Percentiles rank a stretch among this genome's conserved stretches.
Evolutionary conservation across 2,797 vertebrate species (phyloP).

Genomic region (Chiroxiphia lanceolata): DNA sequence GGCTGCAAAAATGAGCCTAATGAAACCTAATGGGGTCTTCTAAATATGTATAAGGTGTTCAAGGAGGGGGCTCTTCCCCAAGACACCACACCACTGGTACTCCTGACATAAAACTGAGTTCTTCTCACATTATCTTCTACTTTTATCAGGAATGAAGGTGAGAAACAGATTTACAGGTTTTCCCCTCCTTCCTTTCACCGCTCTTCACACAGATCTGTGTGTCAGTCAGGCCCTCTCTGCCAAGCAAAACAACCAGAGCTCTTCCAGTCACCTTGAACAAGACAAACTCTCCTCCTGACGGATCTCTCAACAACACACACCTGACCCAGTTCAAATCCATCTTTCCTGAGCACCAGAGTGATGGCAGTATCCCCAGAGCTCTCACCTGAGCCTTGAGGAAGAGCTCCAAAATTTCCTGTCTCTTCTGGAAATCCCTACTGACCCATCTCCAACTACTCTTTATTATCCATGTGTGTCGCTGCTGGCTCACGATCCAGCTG

Average conservation of each 20-base stretch:
- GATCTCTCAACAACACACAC: neutral
- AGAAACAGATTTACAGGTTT: neutral
- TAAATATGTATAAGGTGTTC: neutral
- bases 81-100: rapidly evolving
- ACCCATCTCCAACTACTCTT: no score
- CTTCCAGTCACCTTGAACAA: neutral
- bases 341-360: neutral
- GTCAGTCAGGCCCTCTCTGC: neutral
- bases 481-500: neutral
- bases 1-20: neutral
- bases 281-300: neutral
- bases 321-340: neutral
- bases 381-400: neutral
- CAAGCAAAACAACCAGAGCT: neutral
- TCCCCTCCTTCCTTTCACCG: neutral
- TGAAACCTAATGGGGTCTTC: neutral
- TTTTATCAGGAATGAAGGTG: neutral
- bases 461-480: rapidly evolving
- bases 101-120: neutral
- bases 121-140: neutral
- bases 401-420: neutral
- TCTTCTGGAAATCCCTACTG: neutral
- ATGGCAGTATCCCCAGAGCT: rapidly evolving
- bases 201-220: neutral
- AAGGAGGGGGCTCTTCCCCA: neutral